These are phyloP conservation scores for Amblyteles armatorius DNA, from an alignment of 2,888 invertebrate genomes.

Conservation along the genomic window DNA sequence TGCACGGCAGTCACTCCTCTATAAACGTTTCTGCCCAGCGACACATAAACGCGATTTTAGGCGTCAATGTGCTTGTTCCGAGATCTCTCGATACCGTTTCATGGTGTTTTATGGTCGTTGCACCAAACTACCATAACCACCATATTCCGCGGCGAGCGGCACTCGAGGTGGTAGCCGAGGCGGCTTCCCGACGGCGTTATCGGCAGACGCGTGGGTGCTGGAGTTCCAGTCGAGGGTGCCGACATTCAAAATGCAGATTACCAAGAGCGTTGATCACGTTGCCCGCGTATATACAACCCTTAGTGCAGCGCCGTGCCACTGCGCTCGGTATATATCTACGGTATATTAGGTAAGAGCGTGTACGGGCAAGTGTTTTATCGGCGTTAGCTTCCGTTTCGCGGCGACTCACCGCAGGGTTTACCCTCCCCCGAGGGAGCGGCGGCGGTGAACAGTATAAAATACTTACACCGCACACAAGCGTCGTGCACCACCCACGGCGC, in stretches of 20 bases:
- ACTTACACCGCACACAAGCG: constrained; percentile 26
- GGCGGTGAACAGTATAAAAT: constrained; percentile 45
- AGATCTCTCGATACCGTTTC: too few species aligned
- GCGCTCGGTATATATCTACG: neutral
- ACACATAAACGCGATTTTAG: too few species aligned
- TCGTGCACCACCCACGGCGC: constrained; percentile 30
- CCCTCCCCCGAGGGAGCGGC: constrained; percentile 29
- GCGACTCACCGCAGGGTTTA: constrained; percentile 51
- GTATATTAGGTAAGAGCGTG: constrained; percentile 67
- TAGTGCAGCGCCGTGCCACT: constrained; percentile 10
- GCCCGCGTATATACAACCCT: constrained; percentile 24
- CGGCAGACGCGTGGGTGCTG: constrained; percentile 60
- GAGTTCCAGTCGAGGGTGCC: constrained; percentile 66
- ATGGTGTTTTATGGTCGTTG: neutral
- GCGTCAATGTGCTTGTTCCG: too few species aligned
- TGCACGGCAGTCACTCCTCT: too few species aligned
- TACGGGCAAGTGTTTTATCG: constrained; percentile 80
- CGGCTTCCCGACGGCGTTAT: constrained; percentile 57
- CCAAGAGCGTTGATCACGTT: constrained; percentile 70
- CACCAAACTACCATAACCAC: neutral
- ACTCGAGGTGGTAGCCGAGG: constrained; percentile 40
- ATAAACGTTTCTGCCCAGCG: too few species aligned
- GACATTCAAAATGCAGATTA: constrained; percentile 81
- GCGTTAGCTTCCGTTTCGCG: constrained; percentile 76
- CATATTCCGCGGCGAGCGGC: neutral